Conservation (phyloP, 2,113 vertebrate genomes). For the Elephas maximus region DNA sequence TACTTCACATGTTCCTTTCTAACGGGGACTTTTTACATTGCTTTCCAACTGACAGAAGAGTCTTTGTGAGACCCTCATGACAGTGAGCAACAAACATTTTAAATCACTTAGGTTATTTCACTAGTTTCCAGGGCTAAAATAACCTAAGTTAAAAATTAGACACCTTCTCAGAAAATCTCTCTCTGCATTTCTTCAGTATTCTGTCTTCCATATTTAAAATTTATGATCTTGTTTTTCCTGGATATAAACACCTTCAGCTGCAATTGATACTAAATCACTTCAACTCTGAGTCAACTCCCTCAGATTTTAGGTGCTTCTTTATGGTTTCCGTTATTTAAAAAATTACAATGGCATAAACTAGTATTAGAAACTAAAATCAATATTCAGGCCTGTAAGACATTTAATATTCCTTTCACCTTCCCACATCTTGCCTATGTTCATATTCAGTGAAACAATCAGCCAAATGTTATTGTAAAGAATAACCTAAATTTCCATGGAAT, state of each 20-base stretch:
- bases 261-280: not conserved
- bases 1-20: not conserved
- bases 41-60: not conserved
- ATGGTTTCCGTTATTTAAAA: constrained; percentile 10
- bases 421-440: not conserved
- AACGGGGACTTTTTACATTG: not conserved
- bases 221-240: constrained; percentile 32
- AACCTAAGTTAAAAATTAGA: constrained; percentile 62
- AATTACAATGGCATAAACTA: not conserved
- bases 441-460: not conserved
- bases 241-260: not conserved
- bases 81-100: constrained; percentile 74
- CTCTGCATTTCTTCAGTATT: constrained; percentile 74
- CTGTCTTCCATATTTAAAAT: constrained; percentile 66
- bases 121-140: constrained; percentile 73
- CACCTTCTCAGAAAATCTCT: constrained; percentile 74
- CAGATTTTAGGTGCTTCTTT: not conserved
- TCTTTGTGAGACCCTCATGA: not conserved
- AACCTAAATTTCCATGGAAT: not conserved
- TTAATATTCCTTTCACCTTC: not conserved
- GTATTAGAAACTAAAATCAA: constrained; percentile 5
- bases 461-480: constrained; percentile 9
- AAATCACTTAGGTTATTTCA: constrained; percentile 75
- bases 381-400: not conserved
- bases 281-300: not conserved